Evolutionary conservation across 2,888 invertebrate genomes (phyloP), one percentile per base, ranked within the genome.

Genomic region (Eledone cirrhosa): DNA sequence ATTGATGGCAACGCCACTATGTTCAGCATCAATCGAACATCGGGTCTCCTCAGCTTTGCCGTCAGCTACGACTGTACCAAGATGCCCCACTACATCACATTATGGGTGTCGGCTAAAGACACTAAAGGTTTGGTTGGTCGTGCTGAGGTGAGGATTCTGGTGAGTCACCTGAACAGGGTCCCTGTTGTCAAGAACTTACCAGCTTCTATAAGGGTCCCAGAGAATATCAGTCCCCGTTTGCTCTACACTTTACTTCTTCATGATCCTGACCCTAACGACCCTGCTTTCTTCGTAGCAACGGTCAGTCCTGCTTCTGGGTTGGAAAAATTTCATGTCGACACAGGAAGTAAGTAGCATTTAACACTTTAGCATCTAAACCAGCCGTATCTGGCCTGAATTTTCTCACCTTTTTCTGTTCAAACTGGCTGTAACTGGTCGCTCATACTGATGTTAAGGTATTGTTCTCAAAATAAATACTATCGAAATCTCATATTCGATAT

Each of bases 51-150:
- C 8, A 27, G 47, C 13, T 75, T 75, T 4, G 48, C 76, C n/a
- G 76, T 76, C 27, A 22, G 47, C 47, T 76, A 76, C 27, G 48
- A 76, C 27, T 76, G 76, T 19, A 47, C 48, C 7, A 76, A 47
- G 47, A 76, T 76, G 48, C 48, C 48, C 24, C 47, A 48, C 47
- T 27, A 76, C 48, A 22, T 76, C 1, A 76, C 48, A 5, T 48
- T 76, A 29, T 76, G 76, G 76, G 24, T 76, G n/a, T 24, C 47
- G 41, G 76, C 76, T 19, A 22, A 48, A 48, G 76, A 76, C 47
- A 41, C n/a, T 29, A 48, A 47, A 3, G 76, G 76, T 7, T 48
- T 76, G 24, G 48, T 27, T 3, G 76, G 47, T n/a, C 76, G 48
- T n/a, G 76, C 76, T 16, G 76, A 76, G 24, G 48, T 76, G 3